These are phyloP conservation scores for Anguilla megastoma DNA, from an alignment of 2,797 vertebrate species.

Conservation along the genomic window DNA sequence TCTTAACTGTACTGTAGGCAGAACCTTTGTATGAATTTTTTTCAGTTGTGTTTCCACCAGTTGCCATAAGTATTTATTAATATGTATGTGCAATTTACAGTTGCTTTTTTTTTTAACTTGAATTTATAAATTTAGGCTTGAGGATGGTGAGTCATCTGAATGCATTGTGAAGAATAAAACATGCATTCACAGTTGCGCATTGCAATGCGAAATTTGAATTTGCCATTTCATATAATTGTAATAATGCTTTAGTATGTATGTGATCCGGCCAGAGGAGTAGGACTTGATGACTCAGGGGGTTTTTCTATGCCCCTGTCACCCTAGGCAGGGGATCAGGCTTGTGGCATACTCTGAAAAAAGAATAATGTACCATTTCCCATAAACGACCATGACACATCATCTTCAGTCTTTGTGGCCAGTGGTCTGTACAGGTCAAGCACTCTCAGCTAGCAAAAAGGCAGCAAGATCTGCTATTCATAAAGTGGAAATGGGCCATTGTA, in stretches of 20 bases:
- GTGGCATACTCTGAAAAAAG: background rate
- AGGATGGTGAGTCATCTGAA: background rate
- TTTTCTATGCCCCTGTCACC: background rate
- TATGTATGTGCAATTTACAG: background rate
- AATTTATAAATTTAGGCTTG: background rate
- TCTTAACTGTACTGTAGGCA: background rate
- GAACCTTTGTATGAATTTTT: background rate
- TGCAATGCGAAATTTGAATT: too few relatives aligned
- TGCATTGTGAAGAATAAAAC: background rate
- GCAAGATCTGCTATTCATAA: background rate
- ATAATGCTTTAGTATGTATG: background rate
- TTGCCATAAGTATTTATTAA: background rate
- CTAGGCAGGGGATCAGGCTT: background rate
- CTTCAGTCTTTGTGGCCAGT: constrained; percentile 19
- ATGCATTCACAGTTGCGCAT: background rate
- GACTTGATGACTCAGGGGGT: background rate
- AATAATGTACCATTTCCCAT: background rate
- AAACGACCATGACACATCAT: constrained; percentile 21
- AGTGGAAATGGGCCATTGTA: background rate
- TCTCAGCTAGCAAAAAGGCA: background rate
- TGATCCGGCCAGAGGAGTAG: background rate
- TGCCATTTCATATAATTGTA: too few relatives aligned
- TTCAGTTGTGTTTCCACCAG: background rate
- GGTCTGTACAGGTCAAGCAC: background rate
- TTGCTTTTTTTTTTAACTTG: background rate